Conservation (phyloP, 37 sponge, comb jelly and placozoan genomes). For the Geodia barretti region DNA sequence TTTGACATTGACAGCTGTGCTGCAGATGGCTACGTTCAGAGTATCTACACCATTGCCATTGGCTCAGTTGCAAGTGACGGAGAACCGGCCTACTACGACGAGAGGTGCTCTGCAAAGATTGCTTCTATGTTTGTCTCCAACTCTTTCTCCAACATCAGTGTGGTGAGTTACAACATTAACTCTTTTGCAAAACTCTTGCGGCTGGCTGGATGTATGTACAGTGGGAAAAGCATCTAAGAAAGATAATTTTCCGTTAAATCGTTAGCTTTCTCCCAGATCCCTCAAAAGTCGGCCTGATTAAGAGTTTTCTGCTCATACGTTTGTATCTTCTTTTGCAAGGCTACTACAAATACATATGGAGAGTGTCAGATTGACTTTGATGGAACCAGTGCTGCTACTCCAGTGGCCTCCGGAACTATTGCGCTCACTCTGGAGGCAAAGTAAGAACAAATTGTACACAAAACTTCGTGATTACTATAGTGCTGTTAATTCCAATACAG, state of each 20-base stretch:
- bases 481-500: slow-evolving; percentile 12
- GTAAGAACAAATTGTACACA: slow-evolving; percentile 18
- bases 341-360: slow-evolving; percentile 41
- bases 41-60: slow-evolving; percentile 90
- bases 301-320: too few species aligned
- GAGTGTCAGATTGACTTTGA: slow-evolving; percentile 38
- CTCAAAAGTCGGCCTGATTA: too few species aligned
- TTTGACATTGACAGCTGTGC: slow-evolving; percentile 78
- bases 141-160: not conserved
- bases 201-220: not conserved
- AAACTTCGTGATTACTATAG: not conserved
- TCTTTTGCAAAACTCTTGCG: not conserved
- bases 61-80: slow-evolving; percentile 75
- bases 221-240: too few species aligned
- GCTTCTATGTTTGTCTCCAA: slow-evolving; percentile 86
- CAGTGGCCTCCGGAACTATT: slow-evolving; percentile 58
- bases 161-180: not conserved
- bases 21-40: slow-evolving; percentile 89
- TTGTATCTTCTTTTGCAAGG: too few species aligned
- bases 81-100: slow-evolving; percentile 84
- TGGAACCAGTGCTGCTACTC: slow-evolving; percentile 74
- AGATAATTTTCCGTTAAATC: too few species aligned
- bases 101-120: slow-evolving; percentile 85
- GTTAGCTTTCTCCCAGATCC: too few species aligned
- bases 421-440: slow-evolving; percentile 81